Conservation (phyloP, 1,140 invertebrate genomes). For the Drosophila arawakana region DNA sequence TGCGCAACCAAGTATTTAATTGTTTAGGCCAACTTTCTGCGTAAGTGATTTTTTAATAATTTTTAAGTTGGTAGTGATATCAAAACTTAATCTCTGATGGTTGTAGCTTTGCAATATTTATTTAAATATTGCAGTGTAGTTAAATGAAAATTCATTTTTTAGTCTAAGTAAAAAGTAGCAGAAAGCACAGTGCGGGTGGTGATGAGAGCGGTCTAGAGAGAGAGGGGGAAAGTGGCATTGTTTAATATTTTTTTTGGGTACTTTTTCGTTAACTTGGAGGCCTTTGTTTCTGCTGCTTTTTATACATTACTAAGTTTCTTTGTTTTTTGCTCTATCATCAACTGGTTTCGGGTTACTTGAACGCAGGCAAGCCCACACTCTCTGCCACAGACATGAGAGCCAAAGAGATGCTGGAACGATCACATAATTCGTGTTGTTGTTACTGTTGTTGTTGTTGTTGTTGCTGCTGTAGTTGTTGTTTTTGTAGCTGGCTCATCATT, state of each 20-base stretch:
- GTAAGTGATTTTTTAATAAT: constrained; percentile 4
- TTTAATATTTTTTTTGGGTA: constrained; percentile 57
- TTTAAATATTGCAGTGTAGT: constrained; percentile 58
- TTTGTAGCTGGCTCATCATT: constrained; percentile 72
- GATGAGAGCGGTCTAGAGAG: constrained; percentile 22
- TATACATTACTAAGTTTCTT: constrained; percentile 27
- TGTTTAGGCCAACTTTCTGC: constrained; percentile 2
- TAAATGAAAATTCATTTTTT: constrained; percentile 79
- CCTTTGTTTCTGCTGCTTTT: constrained; percentile 29
- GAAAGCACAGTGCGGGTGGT: constrained; percentile 5
- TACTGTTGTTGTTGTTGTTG: constrained; percentile 32
- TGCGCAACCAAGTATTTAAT: background rate
- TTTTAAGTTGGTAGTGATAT: constrained; percentile 24
- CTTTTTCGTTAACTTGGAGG: constrained; percentile 51
- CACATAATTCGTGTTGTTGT: constrained; percentile 79
- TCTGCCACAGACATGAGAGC: constrained; percentile 2
- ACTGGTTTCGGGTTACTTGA: constrained; percentile 78
- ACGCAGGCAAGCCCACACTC: constrained; percentile 58
- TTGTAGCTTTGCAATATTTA: constrained; percentile 65
- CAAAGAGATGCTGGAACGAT: constrained; percentile 58
- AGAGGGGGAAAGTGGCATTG: constrained; percentile 47
- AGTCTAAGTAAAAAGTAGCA: background rate
- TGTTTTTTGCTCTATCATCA: constrained; percentile 66
- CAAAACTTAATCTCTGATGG: constrained; percentile 7
- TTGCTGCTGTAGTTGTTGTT: constrained; percentile 50